Conservation (phyloP, 2,888 invertebrate genomes). For the Metopia argyrocephala region DNA sequence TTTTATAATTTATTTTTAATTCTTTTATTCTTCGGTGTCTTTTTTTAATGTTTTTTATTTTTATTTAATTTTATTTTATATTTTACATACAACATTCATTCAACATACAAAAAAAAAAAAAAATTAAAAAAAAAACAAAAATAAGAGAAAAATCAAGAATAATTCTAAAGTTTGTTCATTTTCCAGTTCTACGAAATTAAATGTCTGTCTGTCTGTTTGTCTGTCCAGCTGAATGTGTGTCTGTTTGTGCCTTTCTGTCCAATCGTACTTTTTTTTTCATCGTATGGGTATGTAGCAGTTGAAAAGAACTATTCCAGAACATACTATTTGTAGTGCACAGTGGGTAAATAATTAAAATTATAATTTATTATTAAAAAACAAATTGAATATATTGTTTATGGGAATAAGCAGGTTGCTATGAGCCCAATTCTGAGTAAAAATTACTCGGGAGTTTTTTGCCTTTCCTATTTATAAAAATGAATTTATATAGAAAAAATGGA, state of each 20-base stretch:
- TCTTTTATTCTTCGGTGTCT: conserved; percentile 46
- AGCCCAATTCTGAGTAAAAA: too few relatives aligned
- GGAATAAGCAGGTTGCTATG: too few relatives aligned
- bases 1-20: conserved; percentile 63
- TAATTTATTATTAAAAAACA: too few relatives aligned
- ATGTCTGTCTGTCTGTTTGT: conserved; percentile 41
- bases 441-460: too few relatives aligned
- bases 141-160: neutral
- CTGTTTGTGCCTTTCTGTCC: conserved; percentile 8
- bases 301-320: conserved; percentile 17
- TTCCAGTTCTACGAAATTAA: conserved; percentile 62
- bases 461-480: too few relatives aligned
- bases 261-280: too few relatives aligned
- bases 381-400: too few relatives aligned
- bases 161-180: conserved; percentile 50
- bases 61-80: conserved; percentile 51
- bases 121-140: neutral
- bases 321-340: conserved; percentile 16
- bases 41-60: conserved; percentile 38
- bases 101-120: neutral
- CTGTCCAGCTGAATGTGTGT: too few relatives aligned
- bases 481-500: too few relatives aligned
- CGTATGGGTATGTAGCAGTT: neutral
- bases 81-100: conserved; percentile 57
- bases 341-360: too few relatives aligned